Evolutionary conservation across 2,888 invertebrate species (phyloP).

Genomic region (Macrophya alboannulata): DNA sequence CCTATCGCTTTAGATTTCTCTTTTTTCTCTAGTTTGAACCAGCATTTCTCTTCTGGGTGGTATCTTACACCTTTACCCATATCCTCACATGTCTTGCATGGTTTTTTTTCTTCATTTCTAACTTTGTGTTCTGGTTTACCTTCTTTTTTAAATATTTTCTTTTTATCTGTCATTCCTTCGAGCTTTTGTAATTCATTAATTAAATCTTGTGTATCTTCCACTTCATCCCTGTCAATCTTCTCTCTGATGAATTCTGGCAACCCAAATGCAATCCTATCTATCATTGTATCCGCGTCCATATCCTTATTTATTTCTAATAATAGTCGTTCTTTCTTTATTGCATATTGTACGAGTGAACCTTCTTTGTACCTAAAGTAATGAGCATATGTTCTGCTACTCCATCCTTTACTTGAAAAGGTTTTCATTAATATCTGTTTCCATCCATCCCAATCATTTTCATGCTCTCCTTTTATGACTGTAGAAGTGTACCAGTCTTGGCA

Average conservation of each 20-base stretch:
- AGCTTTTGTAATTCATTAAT: conserved; percentile 47
- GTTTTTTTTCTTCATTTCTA: conserved; percentile 46
- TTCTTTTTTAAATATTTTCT: conserved; percentile 43
- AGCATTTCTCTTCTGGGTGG: conserved; percentile 59
- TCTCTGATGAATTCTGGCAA: conserved; percentile 60
- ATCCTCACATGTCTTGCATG: conserved; percentile 47
- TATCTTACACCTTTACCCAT: conserved; percentile 60
- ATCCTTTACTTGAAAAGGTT: conserved; percentile 60
- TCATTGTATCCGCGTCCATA: conserved; percentile 48
- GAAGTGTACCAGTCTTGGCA: conserved; percentile 60
- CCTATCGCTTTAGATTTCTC: conserved; percentile 57
- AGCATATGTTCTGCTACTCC: conserved; percentile 60
- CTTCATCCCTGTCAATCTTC: conserved; percentile 59
- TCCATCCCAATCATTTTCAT: conserved; percentile 58
- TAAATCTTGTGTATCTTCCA: conserved; percentile 43
- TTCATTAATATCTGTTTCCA: conserved; percentile 61
- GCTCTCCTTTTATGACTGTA: conserved; percentile 56
- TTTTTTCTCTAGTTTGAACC: conserved; percentile 58
- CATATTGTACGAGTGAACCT: conserved; percentile 61
- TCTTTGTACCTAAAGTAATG: conserved; percentile 59
- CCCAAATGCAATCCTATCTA: conserved; percentile 47
- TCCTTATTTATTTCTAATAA: conserved; percentile 57
- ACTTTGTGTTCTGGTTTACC: conserved; percentile 43
- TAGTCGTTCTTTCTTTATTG: conserved; percentile 61
- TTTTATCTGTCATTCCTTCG: conserved; percentile 39